These are phyloP conservation scores for Drosophila melanogaster DNA, from an alignment of 1,140 invertebrate species.

Conservation along the genomic window Release_6_plus_ISO1_MT NT_033777.3:16333501-16334000, in stretches of 20 bases:
- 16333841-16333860: constrained; percentile 27
- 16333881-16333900: constrained; percentile 17
- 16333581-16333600: constrained; percentile 23
- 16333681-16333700: background rate
- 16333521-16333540: constrained; percentile 3
- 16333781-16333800: constrained; percentile 6
- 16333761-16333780: background rate
- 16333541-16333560: constrained; percentile 22
- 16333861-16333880: constrained; percentile 43
- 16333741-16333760: background rate
- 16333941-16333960: constrained; percentile 23
- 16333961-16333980: constrained; percentile 23
- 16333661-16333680: background rate
- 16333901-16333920: constrained; percentile 12
- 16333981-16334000: background rate
- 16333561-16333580: constrained; percentile 9
- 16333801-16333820: constrained; percentile 25
- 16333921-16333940: constrained; percentile 26
- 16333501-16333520: constrained; percentile 20
- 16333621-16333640: constrained; percentile 23
- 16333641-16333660: background rate
- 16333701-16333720: background rate
- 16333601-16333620: constrained; percentile 13
- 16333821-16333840: constrained; percentile 26
- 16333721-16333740: background rate